phyloP scores from a whole-genome alignment of 2,797 vertebrate genomes.

The Lutjanus campechanus region DNA sequence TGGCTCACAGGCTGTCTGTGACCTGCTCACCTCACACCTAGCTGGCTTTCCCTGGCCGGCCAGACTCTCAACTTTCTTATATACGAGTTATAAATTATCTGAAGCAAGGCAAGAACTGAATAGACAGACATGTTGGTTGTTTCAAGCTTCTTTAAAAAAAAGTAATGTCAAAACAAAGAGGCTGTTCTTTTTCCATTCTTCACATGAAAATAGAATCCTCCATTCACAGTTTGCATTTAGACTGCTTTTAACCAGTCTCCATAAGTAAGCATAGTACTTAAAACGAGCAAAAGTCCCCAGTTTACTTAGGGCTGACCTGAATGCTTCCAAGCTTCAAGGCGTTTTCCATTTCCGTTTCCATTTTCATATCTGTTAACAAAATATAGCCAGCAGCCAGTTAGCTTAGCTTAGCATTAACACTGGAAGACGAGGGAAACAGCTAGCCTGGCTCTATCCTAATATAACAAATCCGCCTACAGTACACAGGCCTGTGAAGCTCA shows the following conservation, averaged over 20 bases:
- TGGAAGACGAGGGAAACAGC: not conserved
- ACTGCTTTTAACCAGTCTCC: not conserved
- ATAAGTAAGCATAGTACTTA: not conserved
- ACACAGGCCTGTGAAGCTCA: not conserved
- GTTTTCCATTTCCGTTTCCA: no score
- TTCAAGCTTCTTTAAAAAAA: slow-evolving; percentile 33
- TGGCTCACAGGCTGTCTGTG: slow-evolving; percentile 71
- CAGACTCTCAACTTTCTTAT: slow-evolving; percentile 46
- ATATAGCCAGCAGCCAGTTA: not conserved
- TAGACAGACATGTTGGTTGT: slow-evolving; percentile 43
- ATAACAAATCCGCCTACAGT: not conserved
- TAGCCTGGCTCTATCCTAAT: not conserved
- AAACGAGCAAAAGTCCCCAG: not conserved
- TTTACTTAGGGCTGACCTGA: not conserved
- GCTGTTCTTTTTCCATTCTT: slow-evolving; percentile 3
- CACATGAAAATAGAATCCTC: not conserved
- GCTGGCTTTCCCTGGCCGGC: slow-evolving; percentile 55
- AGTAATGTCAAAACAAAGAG: slow-evolving; percentile 29
- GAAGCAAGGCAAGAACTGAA: slow-evolving; percentile 18
- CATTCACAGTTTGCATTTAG: not conserved
- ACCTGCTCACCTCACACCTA: slow-evolving; percentile 81
- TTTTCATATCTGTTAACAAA: not conserved
- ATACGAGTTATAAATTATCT: slow-evolving; percentile 62
- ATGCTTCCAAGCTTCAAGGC: no score
- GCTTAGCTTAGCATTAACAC: not conserved